Conservation (phyloP, 2,113 vertebrate genomes). For the Prionailurus bengalensis region DNA sequence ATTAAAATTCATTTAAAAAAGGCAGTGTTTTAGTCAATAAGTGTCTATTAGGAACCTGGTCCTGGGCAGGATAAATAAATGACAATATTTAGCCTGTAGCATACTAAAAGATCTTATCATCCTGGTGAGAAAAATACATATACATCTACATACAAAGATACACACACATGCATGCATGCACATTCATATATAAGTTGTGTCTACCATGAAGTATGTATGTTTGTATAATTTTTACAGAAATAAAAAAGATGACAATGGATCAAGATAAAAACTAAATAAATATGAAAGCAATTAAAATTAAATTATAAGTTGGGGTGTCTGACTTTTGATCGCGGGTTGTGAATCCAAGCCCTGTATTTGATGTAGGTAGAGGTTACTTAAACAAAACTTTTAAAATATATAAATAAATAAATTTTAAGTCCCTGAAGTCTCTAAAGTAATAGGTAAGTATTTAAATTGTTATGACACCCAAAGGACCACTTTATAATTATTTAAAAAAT, state of each 20-base stretch:
- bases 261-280: conserved; percentile 4
- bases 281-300: neutral
- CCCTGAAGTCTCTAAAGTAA: neutral
- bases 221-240: neutral
- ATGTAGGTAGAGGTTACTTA: too few species aligned
- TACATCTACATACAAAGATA: neutral
- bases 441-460: neutral
- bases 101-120: neutral
- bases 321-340: too few species aligned
- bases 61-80: neutral
- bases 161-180: neutral
- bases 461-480: neutral
- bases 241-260: neutral
- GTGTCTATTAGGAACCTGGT: neutral
- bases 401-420: neutral
- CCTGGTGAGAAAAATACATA: neutral
- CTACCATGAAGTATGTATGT: neutral
- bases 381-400: too few species aligned
- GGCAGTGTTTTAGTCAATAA: neutral
- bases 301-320: neutral
- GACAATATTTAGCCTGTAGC: neutral
- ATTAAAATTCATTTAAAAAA: neutral
- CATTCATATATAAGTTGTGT: neutral
- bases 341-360: too few species aligned
- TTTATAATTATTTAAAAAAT: neutral